phyloP scores from a whole-genome alignment of 2,113 vertebrate genomes.

The Peucedramus taeniatus region DNA sequence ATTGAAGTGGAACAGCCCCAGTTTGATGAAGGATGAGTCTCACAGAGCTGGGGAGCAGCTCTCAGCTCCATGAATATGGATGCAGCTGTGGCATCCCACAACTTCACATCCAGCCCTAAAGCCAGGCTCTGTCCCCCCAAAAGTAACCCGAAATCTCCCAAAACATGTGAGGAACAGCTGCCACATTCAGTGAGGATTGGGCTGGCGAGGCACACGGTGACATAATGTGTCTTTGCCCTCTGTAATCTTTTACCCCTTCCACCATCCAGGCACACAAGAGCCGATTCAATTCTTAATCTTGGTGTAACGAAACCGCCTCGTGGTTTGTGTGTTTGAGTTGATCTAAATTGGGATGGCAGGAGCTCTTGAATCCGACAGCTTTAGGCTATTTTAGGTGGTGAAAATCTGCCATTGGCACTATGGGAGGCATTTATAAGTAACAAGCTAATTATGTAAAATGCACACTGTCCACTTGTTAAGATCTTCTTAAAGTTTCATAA shows the following conservation, averaged over 20 bases:
- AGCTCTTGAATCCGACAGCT: constrained; percentile 29
- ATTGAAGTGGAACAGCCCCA: neutral
- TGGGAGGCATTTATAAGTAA: constrained; percentile 42
- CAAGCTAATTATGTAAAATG: constrained; percentile 62
- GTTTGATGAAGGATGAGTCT: neutral
- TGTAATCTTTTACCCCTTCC: constrained; percentile 17
- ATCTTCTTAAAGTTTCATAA: constrained; percentile 60
- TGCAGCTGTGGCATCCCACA: constrained; percentile 3
- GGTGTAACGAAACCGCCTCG: constrained; percentile 20
- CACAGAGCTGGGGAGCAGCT: neutral
- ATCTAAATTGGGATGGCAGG: constrained; percentile 61
- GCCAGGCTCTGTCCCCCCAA: neutral
- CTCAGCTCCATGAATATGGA: neutral
- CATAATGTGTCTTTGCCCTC: constrained; percentile 16
- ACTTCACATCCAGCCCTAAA: neutral
- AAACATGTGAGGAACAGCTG: neutral
- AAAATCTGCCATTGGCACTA: constrained; percentile 54
- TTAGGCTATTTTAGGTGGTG: constrained; percentile 59
- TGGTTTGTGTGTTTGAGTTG: constrained; percentile 33
- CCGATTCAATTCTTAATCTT: constrained; percentile 51
- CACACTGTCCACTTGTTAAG: constrained; percentile 51
- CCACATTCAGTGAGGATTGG: neutral
- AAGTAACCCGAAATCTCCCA: neutral
- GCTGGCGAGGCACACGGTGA: neutral
- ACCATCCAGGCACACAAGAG: constrained; percentile 42